A percentile compares a stretch with the other conserved stretches of the same genome.
These are phyloP conservation scores for Alauda arvensis DNA, from an alignment of 2,797 vertebrate species.

Conservation along the genomic window DNA sequence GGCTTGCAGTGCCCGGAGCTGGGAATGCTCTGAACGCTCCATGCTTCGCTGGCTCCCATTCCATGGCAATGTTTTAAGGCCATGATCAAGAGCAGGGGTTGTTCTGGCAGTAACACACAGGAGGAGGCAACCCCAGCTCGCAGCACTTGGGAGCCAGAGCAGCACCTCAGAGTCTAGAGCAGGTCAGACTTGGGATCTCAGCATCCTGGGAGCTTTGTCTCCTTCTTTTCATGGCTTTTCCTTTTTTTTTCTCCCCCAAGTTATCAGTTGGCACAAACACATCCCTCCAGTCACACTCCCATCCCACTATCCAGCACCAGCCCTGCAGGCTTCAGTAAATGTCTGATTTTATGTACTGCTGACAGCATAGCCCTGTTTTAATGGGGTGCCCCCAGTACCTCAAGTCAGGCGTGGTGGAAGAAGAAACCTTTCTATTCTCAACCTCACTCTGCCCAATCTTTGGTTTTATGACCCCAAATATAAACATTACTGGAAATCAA, in stretches of 20 bases:
- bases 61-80: background rate
- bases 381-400: background rate
- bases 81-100: background rate
- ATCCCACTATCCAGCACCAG: background rate
- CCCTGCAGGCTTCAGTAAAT: background rate
- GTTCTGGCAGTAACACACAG: background rate
- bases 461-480: background rate
- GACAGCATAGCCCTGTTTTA: background rate
- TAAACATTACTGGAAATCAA: background rate
- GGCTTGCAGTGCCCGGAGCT: slow-evolving; percentile 16
- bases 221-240: background rate
- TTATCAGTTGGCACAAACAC: background rate
- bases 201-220: background rate
- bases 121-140: background rate
- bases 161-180: background rate
- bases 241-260: background rate
- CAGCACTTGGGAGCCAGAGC: background rate
- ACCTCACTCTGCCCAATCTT: background rate
- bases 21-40: background rate
- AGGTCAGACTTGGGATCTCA: background rate
- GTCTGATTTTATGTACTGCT: background rate
- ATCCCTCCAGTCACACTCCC: background rate
- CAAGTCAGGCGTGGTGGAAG: rapidly evolving
- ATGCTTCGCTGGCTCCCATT: background rate
- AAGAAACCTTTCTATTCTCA: background rate